Conservation (phyloP, 2,113 vertebrate species). For the Marmota monax region DNA sequence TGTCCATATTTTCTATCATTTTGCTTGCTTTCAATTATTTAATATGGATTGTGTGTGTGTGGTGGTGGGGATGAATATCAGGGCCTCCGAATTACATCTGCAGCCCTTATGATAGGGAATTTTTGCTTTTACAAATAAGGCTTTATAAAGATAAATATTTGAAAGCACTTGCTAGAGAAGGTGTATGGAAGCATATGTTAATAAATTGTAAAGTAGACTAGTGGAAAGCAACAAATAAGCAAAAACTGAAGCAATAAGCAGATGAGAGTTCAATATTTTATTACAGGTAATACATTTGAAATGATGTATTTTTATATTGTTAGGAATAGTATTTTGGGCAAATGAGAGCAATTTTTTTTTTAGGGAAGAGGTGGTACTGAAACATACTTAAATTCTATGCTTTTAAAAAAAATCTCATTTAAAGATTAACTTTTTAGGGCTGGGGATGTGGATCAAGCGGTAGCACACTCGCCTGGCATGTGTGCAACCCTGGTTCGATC, state of each 20-base stretch:
- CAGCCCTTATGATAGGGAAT: background rate
- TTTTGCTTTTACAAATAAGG: constrained; percentile 10
- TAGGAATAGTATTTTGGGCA: background rate
- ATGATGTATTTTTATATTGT: background rate
- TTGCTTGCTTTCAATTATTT: background rate
- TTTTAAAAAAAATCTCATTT: background rate
- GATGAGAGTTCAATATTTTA: background rate
- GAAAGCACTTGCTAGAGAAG: background rate
- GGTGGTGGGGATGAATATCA: background rate
- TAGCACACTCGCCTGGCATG: no score
- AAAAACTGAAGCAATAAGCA: background rate
- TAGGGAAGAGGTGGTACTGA: background rate
- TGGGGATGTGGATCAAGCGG: no score
- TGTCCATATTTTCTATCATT: background rate
- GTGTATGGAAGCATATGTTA: constrained; percentile 18
- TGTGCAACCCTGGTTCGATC: no score
- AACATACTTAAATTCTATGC: background rate
- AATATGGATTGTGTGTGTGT: background rate
- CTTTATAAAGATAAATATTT: background rate
- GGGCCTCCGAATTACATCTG: no score
- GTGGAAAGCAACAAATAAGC: constrained; percentile 7
- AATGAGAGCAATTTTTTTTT: background rate
- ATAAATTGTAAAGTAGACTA: background rate
- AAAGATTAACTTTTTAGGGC: background rate
- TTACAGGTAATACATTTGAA: background rate